Evolutionary conservation across 2,888 invertebrate genomes (phyloP).

Genomic region (Hyposoter didymator): DNA sequence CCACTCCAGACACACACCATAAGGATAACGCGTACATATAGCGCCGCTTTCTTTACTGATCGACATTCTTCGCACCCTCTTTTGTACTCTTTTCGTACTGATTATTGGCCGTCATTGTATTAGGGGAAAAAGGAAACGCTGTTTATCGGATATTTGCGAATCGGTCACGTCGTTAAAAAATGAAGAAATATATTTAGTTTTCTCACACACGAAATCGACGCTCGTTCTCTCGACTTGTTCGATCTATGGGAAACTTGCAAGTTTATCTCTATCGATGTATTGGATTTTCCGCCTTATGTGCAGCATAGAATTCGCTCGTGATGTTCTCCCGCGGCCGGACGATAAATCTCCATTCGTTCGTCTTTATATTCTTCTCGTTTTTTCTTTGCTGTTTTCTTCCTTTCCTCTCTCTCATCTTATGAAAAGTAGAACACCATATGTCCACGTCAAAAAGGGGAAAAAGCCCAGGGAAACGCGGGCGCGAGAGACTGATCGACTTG

Average conservation of each 20-base stretch:
- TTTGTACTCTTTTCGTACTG: constrained; percentile 36
- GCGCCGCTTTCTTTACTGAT: constrained; percentile 26
- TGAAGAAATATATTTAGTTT: not conserved
- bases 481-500: constrained; percentile 57
- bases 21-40: not conserved
- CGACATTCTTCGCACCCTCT: constrained; percentile 58
- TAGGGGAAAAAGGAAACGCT: not conserved
- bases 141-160: not conserved
- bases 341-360: constrained; percentile 64
- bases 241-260: not conserved
- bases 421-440: constrained; percentile 80
- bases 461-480: constrained; percentile 47
- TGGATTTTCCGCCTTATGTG: constrained; percentile 13
- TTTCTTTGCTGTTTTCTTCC: constrained; percentile 18
- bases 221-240: not conserved
- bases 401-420: constrained; percentile 66
- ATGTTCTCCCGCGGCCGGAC: constrained; percentile 45
- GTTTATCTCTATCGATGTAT: constrained; percentile 8
- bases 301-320: constrained; percentile 22
- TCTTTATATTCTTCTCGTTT: constrained; percentile 57
- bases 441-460: constrained; percentile 76
- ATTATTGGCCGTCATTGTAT: not conserved
- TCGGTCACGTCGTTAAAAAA: not conserved
- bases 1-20: constrained; percentile 59
- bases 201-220: not conserved